phyloP scores from a whole-genome alignment of 2,888 invertebrate genomes.

The Lathronympha strigana region DNA sequence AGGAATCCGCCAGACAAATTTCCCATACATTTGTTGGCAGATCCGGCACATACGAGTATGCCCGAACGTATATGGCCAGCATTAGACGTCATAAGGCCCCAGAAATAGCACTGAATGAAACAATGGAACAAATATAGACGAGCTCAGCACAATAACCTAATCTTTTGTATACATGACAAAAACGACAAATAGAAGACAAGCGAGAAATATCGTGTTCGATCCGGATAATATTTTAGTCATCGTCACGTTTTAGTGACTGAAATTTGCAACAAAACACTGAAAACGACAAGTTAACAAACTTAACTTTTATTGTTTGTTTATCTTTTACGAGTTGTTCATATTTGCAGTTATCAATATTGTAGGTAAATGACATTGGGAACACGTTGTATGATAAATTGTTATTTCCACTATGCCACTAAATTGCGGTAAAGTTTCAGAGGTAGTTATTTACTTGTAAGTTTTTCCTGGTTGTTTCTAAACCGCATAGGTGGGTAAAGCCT shows the following conservation, averaged over 20 bases:
- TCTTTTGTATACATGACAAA: no score
- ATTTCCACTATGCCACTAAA: slow-evolving; percentile 8
- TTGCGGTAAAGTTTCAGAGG: slow-evolving; percentile 1
- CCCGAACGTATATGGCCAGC: no score
- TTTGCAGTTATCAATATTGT: not conserved
- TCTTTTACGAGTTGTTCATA: not conserved
- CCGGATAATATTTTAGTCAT: slow-evolving; percentile 1
- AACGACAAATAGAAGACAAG: no score
- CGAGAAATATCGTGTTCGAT: not conserved
- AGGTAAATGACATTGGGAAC: not conserved
- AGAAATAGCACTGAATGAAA: no score
- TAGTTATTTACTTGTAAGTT: not conserved
- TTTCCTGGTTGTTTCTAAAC: slow-evolving; percentile 1
- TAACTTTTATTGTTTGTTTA: slow-evolving; percentile 1
- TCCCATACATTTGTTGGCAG: no score
- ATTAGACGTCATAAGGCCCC: no score
- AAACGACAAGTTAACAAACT: slow-evolving; percentile 12
- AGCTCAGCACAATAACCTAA: no score
- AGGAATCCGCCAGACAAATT: no score
- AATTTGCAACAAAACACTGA: not conserved
- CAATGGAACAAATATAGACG: no score
- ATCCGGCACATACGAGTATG: no score
- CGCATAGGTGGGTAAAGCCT: not conserved
- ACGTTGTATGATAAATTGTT: not conserved
- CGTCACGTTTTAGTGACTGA: slow-evolving; percentile 8